Evolutionary conservation across 2,888 invertebrate species (phyloP), one percentile per base, ranked within the genome.

Genomic region (Phaonia tiefii): DNA sequence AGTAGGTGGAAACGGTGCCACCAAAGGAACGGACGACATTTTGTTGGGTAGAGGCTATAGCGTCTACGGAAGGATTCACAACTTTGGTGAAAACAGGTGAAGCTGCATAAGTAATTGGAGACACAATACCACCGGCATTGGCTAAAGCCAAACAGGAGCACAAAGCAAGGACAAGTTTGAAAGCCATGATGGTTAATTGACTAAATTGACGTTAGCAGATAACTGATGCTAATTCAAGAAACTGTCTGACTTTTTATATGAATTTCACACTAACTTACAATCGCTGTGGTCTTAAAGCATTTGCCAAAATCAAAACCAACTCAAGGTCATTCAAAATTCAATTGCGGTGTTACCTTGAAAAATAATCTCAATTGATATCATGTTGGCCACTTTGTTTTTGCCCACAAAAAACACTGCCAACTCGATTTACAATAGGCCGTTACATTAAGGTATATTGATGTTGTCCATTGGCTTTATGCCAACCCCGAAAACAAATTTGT

Each of bases 101-200:
- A n/a, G 86, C 79, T 15, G 86, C 84, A 56, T 86, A 86, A 20
- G 76, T 37, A 81, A 92, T 91, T 10, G 85, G 84, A 1, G 87
- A 81, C 10, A 92, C 46, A 26, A 93, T 86, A 84, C 92, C 88
- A 84, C 94, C 94, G 80, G 94, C 94, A 85, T 92, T 92, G 88
- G 93, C 94, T 84, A 92, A 91, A 88, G 94, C 93, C 90, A 93
- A 92, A 87, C 92, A 91, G 42, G 42, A 92, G 89, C 93, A 91
- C 88, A 94, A 90, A 58, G 93, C 89, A 85, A 94, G 90, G 82
- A 93, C 87, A 85, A 93, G 91, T 93, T 92, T 89, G 84, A 89
- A 90, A 71, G 88, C 88, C 90, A 89, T 89, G 63, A 89, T 89
- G 65, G 72, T 72, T 49, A 42, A 39, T 80, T 60, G 56, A 22